Evolutionary conservation across 2,797 vertebrate species (phyloP).

Genomic region (Sebastes vulpes): DNA sequence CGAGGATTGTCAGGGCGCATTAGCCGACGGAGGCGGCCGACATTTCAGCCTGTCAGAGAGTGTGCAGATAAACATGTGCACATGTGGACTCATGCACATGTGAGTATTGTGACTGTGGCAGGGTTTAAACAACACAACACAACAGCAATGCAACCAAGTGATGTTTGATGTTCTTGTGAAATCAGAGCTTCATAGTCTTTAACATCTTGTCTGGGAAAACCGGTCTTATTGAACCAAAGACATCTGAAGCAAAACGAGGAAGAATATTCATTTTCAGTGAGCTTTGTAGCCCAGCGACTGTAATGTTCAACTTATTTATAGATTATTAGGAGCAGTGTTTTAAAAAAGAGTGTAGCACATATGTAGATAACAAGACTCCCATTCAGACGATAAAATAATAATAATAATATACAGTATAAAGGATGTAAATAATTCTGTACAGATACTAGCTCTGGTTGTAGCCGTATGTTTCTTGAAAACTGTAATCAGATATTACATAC

Average conservation of each 20-base stretch:
- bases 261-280: not conserved
- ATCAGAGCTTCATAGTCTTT: not conserved
- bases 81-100: not conserved
- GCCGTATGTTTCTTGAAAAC: no score
- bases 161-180: not conserved
- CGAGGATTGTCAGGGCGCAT: conserved; percentile 50
- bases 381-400: not conserved
- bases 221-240: not conserved
- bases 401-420: no score
- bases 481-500: no score
- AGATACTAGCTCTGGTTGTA: no score
- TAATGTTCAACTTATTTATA: not conserved
- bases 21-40: conserved; percentile 40
- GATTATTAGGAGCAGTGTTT: not conserved
- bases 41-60: conserved; percentile 47
- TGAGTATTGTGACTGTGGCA: not conserved
- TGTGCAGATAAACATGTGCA: conserved; percentile 55
- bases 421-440: no score
- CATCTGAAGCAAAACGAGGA: not conserved
- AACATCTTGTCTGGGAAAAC: not conserved
- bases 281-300: not conserved
- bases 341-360: not conserved
- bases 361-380: not conserved
- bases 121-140: not conserved
- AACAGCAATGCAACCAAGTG: not conserved